Percentiles rank a stretch among this genome's conserved stretches.
These are phyloP conservation scores for Lissocephala sabroskyi DNA, from an alignment of 2,888 invertebrate species.

Conservation along the genomic window DNA sequence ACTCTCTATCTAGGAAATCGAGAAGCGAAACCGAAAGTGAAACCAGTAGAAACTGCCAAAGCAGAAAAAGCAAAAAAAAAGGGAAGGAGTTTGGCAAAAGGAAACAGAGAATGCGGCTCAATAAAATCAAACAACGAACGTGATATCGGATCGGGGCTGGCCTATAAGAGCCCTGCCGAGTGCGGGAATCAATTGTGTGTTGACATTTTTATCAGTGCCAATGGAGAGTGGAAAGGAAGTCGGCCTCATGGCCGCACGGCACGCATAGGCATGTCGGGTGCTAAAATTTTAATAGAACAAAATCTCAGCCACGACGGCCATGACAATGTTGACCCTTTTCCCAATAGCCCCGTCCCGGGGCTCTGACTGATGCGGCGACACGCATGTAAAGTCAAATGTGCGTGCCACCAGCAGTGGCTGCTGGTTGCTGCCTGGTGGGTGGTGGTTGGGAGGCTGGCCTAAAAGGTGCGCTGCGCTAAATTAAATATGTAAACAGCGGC, in stretches of 20 bases:
- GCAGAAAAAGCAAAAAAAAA: constrained; percentile 21
- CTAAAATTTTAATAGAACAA: constrained; percentile 46
- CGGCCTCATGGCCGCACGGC: constrained; percentile 18
- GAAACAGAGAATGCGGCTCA: constrained; percentile 57
- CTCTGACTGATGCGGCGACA: constrained; percentile 5
- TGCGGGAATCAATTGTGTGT: constrained; percentile 60
- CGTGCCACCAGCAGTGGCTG: not conserved
- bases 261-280: constrained; percentile 47
- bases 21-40: too few relatives aligned
- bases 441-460: not conserved
- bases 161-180: constrained; percentile 20
- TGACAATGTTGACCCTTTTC: constrained; percentile 50
- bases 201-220: constrained; percentile 58
- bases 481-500: constrained; percentile 50
- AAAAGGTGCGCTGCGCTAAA: constrained; percentile 44
- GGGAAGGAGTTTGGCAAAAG: constrained; percentile 19
- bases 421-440: not conserved
- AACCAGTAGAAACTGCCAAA: not conserved
- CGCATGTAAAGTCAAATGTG: constrained; percentile 4
- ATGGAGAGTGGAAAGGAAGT: not conserved
- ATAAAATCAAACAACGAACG: constrained; percentile 63
- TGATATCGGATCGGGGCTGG: constrained; percentile 25
- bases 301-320: constrained; percentile 46
- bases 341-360: not conserved
- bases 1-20: not conserved